These are phyloP conservation scores for Calycopis cecrops DNA, from an alignment of 1,140 invertebrate species.

Conservation along the genomic window DNA sequence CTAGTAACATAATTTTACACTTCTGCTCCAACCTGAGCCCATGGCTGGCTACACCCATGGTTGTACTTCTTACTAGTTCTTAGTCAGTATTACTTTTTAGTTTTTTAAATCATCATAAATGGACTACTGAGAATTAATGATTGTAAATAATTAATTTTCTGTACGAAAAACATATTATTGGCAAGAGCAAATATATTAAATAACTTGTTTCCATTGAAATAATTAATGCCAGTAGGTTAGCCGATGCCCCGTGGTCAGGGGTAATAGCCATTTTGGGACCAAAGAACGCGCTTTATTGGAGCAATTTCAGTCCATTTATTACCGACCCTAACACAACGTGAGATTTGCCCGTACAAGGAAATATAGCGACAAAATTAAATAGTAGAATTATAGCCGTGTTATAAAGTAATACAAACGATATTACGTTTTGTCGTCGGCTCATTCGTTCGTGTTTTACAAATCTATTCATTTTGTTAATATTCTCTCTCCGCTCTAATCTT, in stretches of 20 bases:
- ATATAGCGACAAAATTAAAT: constrained; percentile 21
- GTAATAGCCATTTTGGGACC: constrained; percentile 60
- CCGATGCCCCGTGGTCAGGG: constrained; percentile 34
- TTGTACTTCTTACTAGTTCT: no score
- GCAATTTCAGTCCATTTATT: constrained; percentile 58
- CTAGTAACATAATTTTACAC: no score
- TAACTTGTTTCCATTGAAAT: constrained; percentile 47
- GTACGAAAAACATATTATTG: constrained; percentile 20
- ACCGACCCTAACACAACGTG: constrained; percentile 35
- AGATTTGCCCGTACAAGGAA: constrained; percentile 37
- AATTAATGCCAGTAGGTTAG: constrained; percentile 39
- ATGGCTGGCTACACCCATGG: no score
- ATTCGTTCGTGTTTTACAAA: no score
- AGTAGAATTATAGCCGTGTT: constrained; percentile 11
- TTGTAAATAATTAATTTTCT: background rate
- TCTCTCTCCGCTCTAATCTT: no score
- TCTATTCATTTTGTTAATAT: no score
- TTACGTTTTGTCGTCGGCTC: background rate
- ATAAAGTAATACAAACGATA: constrained; percentile 10
- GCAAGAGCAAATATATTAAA: constrained; percentile 31
- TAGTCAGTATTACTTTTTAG: no score
- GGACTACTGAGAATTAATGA: no score
- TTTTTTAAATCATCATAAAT: no score
- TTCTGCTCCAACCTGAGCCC: no score
- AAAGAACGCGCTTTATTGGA: constrained; percentile 55